Base-by-base conservation (phyloP, 2,113 vertebrate genomes). In the Typhlomys cinereus region DNA sequence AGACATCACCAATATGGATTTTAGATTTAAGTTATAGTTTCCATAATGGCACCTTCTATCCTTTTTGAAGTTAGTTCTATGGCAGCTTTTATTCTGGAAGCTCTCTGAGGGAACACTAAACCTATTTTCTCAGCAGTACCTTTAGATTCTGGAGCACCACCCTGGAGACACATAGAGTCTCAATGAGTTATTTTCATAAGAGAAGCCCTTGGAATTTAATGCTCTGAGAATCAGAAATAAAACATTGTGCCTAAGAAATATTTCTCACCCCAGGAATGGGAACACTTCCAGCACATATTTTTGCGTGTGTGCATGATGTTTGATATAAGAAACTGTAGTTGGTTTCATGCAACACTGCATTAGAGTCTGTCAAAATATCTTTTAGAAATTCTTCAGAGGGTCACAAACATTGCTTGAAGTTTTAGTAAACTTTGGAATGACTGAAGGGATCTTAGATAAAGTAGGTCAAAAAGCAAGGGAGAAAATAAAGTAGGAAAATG, bases 221-320 rank as follows among this genome's bases (percentile, higher is more conserved):
- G 71, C 85, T 92, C 71, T 81, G 81, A 85, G 79, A 90, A 78
- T 61, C n/a, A 64, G 13, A 95, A 85, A 91, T 41, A 88, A 93
- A 70, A 84, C 57, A 61, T 41, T 52, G 25, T 62, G 76, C 91
- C 48, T 87, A 54, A 80, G 52, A 84, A 95, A 91, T 48, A n/a
- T 14, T 36, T 70, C 70, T 39, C 14, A 76, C n/a, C 91, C 8
- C 3, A 59, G 61, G 82, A 92, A 6, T n/a, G 41, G 15, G 52
- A 74, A 70, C 2, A 81, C 9, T 86, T 17, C 27, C 15, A 89
- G 59, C 18, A 46, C 66, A 21, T 64, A 36, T 88, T 79, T 61
- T 83, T 69, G 11, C n/a, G n/a, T n/a, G n/a, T n/a, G n/a, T n/a
- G n/a, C n/a, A n/a, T 71, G 15, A 48, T 48, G 13, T 36, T 59